Evolutionary conservation across 2,113 vertebrate species (phyloP), one percentile per base, ranked within the genome.

Genomic region (Xenus cinereus): DNA sequence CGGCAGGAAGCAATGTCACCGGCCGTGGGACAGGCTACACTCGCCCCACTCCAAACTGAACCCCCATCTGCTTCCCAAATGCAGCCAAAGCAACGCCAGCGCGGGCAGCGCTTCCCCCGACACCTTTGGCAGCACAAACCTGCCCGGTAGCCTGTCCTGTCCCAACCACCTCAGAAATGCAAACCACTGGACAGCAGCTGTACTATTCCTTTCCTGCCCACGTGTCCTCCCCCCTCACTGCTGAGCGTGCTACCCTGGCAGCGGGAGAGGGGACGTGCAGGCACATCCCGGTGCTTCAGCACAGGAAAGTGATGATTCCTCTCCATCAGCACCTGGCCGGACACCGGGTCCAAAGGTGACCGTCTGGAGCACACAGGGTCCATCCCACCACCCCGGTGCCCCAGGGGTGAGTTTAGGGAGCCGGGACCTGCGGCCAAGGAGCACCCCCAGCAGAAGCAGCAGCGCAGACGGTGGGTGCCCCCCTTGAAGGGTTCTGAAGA

Each of bases 321-420:
- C 45, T 26, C 57, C 10, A 0, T 3, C 53, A 14, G 59, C 66
- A 24, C 60, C 30, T 18, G n/a, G 32, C 23, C 15, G 22, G 64
- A 2, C n/a, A 11, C 13, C 0, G 1, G 30, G 9, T 26, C 45
- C 2, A 3, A 18, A 27, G 37, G 37, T 1, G 10, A 18, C 12
- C 4, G 2, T 35, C 23, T 8, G 15, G 33, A 8, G 62, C 35
- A 10, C 63, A 3, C 13, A 1, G 18, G 1, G 30, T 4, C 48
- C 13, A 12, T 15, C 9, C 62, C 17, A 7, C 12, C 5, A 0
- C 37, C 46, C 14, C 45, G 14, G 26, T 41, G 15, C 46, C 24
- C 14, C 11, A 0, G 8, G 8, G 23, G 26, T 0, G 5, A 9
- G 33, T 15, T 41, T 6, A 23, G 33, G 6, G 4, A 67, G 68